Base-by-base conservation (phyloP, 2,113 vertebrate genomes). In the Python bivittatus region DNA sequence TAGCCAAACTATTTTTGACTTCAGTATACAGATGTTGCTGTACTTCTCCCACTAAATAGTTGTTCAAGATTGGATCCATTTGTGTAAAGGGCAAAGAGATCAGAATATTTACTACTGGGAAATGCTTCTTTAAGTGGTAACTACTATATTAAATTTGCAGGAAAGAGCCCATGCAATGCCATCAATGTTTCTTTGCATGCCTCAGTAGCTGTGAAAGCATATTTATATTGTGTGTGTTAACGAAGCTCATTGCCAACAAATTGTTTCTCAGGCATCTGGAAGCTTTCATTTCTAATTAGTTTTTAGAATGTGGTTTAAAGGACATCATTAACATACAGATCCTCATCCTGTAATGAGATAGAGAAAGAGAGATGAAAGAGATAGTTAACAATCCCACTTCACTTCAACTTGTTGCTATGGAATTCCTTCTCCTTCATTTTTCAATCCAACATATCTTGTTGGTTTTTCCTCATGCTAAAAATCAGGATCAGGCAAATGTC, bases 361-460 rank as follows among this genome's bases (percentile, higher is more conserved):
- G 33, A 90, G 33, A 54, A 94, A 96, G 95, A 92, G 92, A 95
- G 94, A 95, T 95, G 94, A 95, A 95, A 95, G 92, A 92, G 68
- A 57, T 91, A 91, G 95, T 97, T 95, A 94, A 93, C 90, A 93
- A 93, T 96, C 94, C 91, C 38, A n/a, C 60, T 96, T 96, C 89
- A 57, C 89, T 96, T 95, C 95, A 91, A 96, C 38, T 94, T 92
- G 95, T 96, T 96, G 93, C 95, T 97, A 95, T 91, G 96, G 95
- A 83, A 94, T 94, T 92, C 93, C 88, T 90, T 86, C 91, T 15
- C 44, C 48, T 25, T 38, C 33, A 29, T 92, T 96, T 96, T 89
- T 61, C 93, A 96, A 93, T 92, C 92, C 57, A 93, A 29, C 93
- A 86, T 92, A 90, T 95, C 92, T 93, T 92, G 86, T 92, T 91